Percentiles rank a stretch among this genome's conserved stretches.
Conservation (phyloP, 2,797 vertebrate genomes). For the Propithecus deckenii region DNA sequence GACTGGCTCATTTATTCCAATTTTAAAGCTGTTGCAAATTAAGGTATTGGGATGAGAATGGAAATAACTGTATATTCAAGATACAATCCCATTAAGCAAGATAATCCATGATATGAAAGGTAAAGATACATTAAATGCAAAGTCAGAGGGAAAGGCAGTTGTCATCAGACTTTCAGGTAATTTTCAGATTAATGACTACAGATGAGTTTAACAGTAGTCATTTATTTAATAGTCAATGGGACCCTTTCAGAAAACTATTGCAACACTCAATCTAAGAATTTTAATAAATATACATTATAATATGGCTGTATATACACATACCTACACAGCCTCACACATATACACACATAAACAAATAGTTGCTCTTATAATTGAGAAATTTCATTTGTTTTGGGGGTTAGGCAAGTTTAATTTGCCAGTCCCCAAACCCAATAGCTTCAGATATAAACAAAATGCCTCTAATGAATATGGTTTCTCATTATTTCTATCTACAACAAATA, state of each 20-base stretch:
- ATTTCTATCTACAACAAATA: not conserved
- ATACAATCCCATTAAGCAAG: constrained; percentile 45
- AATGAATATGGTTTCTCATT: not conserved
- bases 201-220: constrained; percentile 38
- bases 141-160: constrained; percentile 25
- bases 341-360: constrained; percentile 58
- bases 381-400: constrained; percentile 25
- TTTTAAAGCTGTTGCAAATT: constrained; percentile 66
- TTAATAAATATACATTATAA: constrained; percentile 77
- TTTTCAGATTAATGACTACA: constrained; percentile 56
- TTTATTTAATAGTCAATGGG: constrained; percentile 17
- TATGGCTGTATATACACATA: constrained; percentile 50
- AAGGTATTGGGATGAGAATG: constrained; percentile 41
- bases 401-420: constrained; percentile 62
- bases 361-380: constrained; percentile 62
- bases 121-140: constrained; percentile 62
- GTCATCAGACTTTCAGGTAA: not conserved
- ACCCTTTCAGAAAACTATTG: constrained; percentile 60
- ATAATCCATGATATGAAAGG: constrained; percentile 45
- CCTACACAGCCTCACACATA: constrained; percentile 47
- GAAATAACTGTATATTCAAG: constrained; percentile 27
- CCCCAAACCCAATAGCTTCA: constrained; percentile 38
- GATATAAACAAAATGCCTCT: constrained; percentile 23
- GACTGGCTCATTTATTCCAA: constrained; percentile 47
- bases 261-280: constrained; percentile 68